Evolutionary conservation across 2,113 vertebrate species (phyloP).

Genomic region (Ailuropoda melanoleuca): DNA sequence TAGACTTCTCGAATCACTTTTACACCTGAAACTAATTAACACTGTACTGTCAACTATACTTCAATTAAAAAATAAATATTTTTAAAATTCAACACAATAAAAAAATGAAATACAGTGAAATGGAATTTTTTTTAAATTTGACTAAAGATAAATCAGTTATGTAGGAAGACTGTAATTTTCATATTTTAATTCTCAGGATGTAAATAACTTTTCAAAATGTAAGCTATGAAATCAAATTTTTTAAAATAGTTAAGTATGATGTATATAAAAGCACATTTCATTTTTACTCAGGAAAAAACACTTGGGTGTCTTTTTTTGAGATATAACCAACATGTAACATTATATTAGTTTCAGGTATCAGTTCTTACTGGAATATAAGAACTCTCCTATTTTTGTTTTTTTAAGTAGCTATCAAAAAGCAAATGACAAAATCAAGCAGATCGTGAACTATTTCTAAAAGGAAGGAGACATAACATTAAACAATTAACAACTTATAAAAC

Average conservation of each 20-base stretch:
- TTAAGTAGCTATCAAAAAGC: neutral
- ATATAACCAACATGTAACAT: neutral
- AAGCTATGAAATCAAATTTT: neutral
- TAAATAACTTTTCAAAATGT: neutral
- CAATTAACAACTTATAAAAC: neutral
- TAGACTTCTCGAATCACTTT: neutral
- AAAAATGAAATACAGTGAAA: neutral
- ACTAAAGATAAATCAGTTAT: neutral
- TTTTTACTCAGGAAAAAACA: neutral
- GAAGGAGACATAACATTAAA: neutral
- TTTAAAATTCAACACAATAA: neutral
- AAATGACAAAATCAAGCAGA: neutral
- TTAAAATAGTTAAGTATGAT: neutral
- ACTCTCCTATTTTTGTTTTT: neutral
- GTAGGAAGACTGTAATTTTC: neutral
- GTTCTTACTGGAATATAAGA: neutral
- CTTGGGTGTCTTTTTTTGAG: neutral
- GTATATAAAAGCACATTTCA: neutral
- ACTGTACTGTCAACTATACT: neutral
- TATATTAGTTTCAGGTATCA: neutral
- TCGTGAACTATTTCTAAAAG: neutral
- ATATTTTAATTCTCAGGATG: neutral
- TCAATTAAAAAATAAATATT: neutral
- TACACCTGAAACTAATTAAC: neutral
- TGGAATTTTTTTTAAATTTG: neutral